These are phyloP conservation scores for Pemphigus obesinymphae DNA, from an alignment of 1,140 invertebrate genomes.

Conservation along the genomic window DNA sequence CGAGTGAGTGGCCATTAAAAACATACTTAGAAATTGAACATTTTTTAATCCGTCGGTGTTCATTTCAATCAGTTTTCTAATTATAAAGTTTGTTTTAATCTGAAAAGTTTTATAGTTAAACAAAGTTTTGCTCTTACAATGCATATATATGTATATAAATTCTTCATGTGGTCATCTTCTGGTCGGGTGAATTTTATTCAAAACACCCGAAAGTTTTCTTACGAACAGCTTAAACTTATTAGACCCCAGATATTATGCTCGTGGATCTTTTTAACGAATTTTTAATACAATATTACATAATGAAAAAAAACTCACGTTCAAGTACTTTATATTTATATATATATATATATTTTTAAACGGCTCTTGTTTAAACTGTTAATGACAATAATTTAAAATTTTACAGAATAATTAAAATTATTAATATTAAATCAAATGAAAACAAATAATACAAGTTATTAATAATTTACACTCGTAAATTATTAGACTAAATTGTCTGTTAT, in stretches of 20 bases:
- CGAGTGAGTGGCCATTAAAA: background rate
- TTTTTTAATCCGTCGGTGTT: background rate
- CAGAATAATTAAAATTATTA: background rate
- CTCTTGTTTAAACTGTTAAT: background rate
- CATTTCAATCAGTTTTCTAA: background rate
- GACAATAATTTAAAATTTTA: background rate
- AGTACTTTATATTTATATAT: background rate
- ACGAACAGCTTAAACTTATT: background rate
- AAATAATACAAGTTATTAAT: too few relatives aligned
- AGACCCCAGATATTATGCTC: background rate
- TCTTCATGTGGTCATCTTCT: slow-evolving; percentile 17
- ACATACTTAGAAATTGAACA: background rate
- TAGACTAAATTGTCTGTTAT: too few relatives aligned
- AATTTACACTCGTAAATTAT: too few relatives aligned
- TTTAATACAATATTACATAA: background rate
- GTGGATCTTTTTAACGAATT: background rate
- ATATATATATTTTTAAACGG: background rate
- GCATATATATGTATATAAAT: background rate
- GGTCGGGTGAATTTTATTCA: background rate
- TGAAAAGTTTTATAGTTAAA: background rate
- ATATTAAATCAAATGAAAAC: too few relatives aligned
- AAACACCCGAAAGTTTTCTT: slow-evolving; percentile 5
- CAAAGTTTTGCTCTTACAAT: background rate
- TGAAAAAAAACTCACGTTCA: background rate
- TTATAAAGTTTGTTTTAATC: slow-evolving; percentile 13